Evolutionary conservation across 2,888 invertebrate genomes (phyloP), one percentile per base, ranked within the genome.

Genomic region (Idaea biselata): DNA sequence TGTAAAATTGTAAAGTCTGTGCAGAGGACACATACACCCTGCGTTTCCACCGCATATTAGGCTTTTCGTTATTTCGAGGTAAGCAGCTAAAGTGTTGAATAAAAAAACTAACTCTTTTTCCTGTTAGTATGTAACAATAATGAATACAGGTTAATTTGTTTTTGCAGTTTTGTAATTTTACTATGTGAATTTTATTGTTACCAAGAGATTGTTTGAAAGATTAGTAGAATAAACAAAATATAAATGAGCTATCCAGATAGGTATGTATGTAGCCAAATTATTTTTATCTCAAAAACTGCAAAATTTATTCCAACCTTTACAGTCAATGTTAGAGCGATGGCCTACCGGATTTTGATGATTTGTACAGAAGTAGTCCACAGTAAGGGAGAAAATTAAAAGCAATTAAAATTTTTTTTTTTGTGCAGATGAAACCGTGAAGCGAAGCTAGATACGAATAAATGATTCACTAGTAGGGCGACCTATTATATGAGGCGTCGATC

Each of bases 31-130:
- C 25, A 25, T 5, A 25, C 25, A 25, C 5, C 5, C 25, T 25
- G 25, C 25, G 25, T 25, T 25, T 25, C 5, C 5, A 5, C 3
- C 5, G 5, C 25, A 25, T 25, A 25, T 3, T 25, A 25, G 25
- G 5, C 25, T 25, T 25, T 25, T 25, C 25, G 25, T 25, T 25
- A 25, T 25, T 25, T n/a, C n/a, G n/a, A 25, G 25, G 25, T 25
- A 5, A 25, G 25, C 25, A 25, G 11, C 63, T 59, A 59, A 44
- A 60, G 57, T 18, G 31, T 53, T 31, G 14, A 60, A 16, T 16
- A 33, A 14, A 44, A 14, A 44, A 44, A 44, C n/a, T 44, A 44
- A 44, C 14, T 8, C 14, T 5, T 44, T 44, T 44, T 44, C 44
- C 44, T 44, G 44, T 44, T 44, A 44, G 6, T 44, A 44, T 44